These are phyloP conservation scores for Zosterops pallidus DNA, from an alignment of 2,113 vertebrate species.

Conservation along the genomic window DNA sequence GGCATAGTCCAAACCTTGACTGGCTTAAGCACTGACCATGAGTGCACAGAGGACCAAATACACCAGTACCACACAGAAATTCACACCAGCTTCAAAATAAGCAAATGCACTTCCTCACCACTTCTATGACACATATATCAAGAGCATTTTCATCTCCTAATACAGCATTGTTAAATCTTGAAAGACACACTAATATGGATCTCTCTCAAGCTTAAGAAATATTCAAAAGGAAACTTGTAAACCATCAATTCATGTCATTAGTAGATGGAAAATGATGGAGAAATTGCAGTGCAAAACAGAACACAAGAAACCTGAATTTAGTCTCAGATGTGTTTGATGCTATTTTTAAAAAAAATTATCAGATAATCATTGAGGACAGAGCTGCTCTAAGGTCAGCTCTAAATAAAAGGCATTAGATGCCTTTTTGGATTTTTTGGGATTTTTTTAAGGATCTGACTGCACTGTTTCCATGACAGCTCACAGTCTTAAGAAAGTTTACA, in stretches of 20 bases:
- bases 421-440: not conserved
- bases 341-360: not conserved
- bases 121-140: not conserved
- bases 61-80: not conserved
- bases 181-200: not conserved
- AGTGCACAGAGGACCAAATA: not conserved
- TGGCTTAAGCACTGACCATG: not conserved
- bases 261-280: not conserved
- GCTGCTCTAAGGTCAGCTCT: not conserved
- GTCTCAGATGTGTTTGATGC: not conserved
- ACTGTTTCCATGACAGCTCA: not conserved
- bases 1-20: not conserved
- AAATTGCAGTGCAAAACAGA: not conserved
- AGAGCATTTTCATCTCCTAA: not conserved
- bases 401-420: rapidly evolving
- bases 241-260: not conserved
- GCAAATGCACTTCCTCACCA: not conserved
- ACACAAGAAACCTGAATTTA: not conserved
- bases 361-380: not conserved
- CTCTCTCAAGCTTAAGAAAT: not conserved
- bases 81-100: not conserved
- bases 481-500: not conserved
- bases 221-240: not conserved
- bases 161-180: not conserved
- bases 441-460: not conserved